Percentiles rank a stretch among this genome's conserved stretches.
These are phyloP conservation scores for Loripinus fragilis DNA, from an alignment of 2,888 invertebrate species.

Conservation along the genomic window DNA sequence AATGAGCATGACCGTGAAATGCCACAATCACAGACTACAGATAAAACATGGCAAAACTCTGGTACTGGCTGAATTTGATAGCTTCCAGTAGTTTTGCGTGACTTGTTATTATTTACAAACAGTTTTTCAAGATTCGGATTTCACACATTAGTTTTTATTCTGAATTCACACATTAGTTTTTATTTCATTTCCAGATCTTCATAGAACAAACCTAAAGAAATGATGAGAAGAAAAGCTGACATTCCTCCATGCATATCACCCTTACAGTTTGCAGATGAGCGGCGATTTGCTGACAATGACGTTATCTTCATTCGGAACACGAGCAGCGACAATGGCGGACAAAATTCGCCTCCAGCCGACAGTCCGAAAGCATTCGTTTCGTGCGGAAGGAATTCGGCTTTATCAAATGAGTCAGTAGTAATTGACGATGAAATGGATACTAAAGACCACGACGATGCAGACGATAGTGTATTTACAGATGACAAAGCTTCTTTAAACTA, in stretches of 20 bases:
- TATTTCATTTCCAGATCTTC: no score
- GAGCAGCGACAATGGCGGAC: background rate
- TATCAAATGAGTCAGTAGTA: background rate
- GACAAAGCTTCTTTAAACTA: constrained; percentile 50
- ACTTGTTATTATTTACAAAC: no score
- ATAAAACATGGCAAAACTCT: no score
- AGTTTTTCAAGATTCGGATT: no score
- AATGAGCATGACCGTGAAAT: no score
- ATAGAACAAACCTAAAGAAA: background rate
- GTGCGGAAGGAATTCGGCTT: background rate
- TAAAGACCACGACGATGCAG: constrained; percentile 61
- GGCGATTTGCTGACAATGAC: constrained; percentile 35
- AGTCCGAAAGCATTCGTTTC: background rate
- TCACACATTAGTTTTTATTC: no score
- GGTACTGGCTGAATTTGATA: no score
- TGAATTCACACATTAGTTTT: no score
- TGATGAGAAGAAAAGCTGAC: background rate
- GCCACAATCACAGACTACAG: no score
- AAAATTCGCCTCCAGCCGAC: background rate
- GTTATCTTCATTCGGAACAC: constrained; percentile 29
- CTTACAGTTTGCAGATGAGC: constrained; percentile 37
- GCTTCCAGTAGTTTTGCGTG: no score
- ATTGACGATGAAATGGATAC: constrained; percentile 48
- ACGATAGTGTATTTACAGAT: constrained; percentile 68
- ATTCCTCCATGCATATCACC: constrained; percentile 21